Conservation (phyloP, 2,888 invertebrate species). For the Nesidiocoris tenuis region DNA sequence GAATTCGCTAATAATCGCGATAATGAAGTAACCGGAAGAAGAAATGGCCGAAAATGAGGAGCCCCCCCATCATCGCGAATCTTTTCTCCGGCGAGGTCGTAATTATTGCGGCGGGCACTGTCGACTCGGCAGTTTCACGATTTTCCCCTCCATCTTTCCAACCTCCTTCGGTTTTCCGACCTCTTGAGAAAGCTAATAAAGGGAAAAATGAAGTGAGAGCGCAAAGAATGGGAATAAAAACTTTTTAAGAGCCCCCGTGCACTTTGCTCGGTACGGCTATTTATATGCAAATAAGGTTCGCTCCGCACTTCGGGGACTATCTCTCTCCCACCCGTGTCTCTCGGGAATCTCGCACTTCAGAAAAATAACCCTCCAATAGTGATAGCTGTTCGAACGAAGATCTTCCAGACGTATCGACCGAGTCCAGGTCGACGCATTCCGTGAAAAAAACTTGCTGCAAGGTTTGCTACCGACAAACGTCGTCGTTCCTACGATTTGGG, state of each 20-base stretch:
- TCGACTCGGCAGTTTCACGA: not conserved
- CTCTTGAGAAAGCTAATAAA: constrained; percentile 31
- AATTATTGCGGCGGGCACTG: constrained; percentile 24
- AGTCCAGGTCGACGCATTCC: too few relatives aligned
- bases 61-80: not conserved
- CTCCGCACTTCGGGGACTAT: constrained; percentile 30
- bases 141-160: not conserved
- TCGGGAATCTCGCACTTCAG: constrained; percentile 1
- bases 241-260: constrained; percentile 35
- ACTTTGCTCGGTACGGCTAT: constrained; percentile 32
- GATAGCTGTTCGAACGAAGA: not conserved
- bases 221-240: constrained; percentile 36
- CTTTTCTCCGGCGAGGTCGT: not conserved
- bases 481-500: too few relatives aligned
- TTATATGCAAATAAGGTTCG: constrained; percentile 38
- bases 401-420: not conserved
- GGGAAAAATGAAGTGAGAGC: constrained; percentile 35
- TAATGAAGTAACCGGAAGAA: not conserved
- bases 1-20: not conserved
- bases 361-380: constrained; percentile 30
- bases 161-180: not conserved
- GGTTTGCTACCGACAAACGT: too few relatives aligned
- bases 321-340: constrained; percentile 31
- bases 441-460: too few relatives aligned
- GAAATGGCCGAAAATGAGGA: not conserved